phyloP scores from a whole-genome alignment of 2,797 vertebrate species.

The Rhinogobio ventralis region DNA sequence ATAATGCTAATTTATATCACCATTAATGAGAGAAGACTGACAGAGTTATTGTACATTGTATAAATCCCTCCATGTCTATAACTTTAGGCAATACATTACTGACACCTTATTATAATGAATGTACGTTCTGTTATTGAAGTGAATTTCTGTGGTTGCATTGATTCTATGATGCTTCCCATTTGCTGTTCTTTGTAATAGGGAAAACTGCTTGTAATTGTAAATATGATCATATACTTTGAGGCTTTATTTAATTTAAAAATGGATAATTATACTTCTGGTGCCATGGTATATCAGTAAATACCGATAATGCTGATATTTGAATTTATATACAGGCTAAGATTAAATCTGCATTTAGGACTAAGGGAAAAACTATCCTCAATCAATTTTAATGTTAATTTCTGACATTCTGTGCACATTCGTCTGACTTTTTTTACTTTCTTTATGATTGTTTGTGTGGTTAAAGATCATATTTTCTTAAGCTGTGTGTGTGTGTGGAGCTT shows the following conservation, averaged over 20 bases:
- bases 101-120: not conserved
- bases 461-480: not conserved
- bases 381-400: not conserved
- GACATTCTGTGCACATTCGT: not conserved
- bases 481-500: not conserved
- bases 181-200: not conserved
- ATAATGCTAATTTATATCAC: not conserved
- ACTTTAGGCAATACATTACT: not conserved
- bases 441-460: not conserved
- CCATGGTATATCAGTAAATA: not conserved
- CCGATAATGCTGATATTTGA: not conserved
- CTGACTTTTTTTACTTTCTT: not conserved
- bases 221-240: not conserved
- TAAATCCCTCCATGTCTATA: slow-evolving; percentile 4
- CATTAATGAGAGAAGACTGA: not conserved
- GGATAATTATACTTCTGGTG: not conserved
- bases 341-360: not conserved
- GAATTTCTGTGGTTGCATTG: not conserved
- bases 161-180: not conserved
- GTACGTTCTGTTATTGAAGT: not conserved
- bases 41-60: not conserved
- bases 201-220: not conserved
- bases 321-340: not conserved
- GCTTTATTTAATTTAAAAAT: not conserved
- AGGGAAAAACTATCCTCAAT: not conserved